phyloP scores from a whole-genome alignment of 2,888 invertebrate genomes.

The Acleris laterana region DNA sequence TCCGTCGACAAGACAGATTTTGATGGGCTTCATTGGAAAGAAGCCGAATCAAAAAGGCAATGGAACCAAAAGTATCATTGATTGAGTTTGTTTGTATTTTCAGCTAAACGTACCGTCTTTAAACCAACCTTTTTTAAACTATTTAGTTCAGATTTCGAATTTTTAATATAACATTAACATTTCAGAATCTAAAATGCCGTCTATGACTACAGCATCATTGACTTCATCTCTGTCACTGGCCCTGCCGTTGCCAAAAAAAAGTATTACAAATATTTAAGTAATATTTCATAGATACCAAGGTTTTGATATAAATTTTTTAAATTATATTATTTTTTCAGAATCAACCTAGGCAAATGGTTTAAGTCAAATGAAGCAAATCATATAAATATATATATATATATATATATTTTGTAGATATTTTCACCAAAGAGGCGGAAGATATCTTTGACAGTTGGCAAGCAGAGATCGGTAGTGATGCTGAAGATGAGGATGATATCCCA shows the following conservation, averaged over 20 bases:
- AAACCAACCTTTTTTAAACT: background rate
- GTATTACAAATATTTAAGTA: constrained; percentile 3
- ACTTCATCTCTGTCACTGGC: background rate
- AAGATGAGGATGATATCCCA: background rate
- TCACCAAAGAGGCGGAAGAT: no score
- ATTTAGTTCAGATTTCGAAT: background rate
- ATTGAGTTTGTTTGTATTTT: constrained; percentile 1
- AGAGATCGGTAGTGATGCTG: no score
- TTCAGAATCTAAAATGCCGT: background rate
- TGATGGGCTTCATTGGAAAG: background rate
- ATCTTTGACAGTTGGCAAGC: no score
- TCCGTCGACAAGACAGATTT: constrained; percentile 1
- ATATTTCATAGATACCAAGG: background rate
- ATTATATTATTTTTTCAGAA: background rate
- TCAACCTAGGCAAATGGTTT: background rate
- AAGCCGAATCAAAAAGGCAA: constrained; percentile 3
- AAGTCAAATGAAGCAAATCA: no score
- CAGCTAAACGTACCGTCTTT: background rate
- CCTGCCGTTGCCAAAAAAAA: background rate
- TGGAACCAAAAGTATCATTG: constrained; percentile 10
- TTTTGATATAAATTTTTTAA: no score
- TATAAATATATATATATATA: no score
- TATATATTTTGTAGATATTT: constrained; percentile 5
- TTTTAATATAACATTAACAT: background rate
- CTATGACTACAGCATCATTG: no score